phyloP scores from a whole-genome alignment of 2,888 invertebrate species.

The Flexamia atlantica region DNA sequence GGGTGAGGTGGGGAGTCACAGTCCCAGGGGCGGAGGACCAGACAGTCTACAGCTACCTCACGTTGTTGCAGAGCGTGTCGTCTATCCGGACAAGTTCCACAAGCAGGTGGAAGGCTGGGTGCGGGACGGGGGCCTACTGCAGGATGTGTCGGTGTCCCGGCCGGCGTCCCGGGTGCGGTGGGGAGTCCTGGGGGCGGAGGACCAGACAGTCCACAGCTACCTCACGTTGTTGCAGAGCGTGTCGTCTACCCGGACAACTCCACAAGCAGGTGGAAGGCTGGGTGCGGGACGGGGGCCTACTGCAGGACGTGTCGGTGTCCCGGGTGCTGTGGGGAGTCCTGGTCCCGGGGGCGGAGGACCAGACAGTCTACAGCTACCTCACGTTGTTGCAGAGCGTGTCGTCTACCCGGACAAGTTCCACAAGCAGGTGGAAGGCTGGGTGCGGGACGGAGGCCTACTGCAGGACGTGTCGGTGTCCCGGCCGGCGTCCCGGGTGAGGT shows the following conservation, averaged over 20 bases:
- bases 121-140: slow-evolving; percentile 76
- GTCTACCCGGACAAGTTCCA: slow-evolving; percentile 87
- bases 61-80: slow-evolving; percentile 82
- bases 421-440: slow-evolving; percentile 81
- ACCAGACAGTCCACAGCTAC: slow-evolving; percentile 97
- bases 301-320: slow-evolving; percentile 93
- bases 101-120: slow-evolving; percentile 83
- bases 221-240: slow-evolving; percentile 84
- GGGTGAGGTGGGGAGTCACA: slow-evolving; percentile 95
- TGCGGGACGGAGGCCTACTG: slow-evolving; percentile 77
- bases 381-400: slow-evolving; percentile 83
- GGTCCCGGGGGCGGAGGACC: slow-evolving; percentile 89
- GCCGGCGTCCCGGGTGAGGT: slow-evolving; percentile 87
- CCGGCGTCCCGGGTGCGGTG: too few relatives aligned
- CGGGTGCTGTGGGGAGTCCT: slow-evolving; percentile 96
- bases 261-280: slow-evolving; percentile 83
- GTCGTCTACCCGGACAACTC: slow-evolving; percentile 86
- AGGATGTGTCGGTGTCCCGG: slow-evolving; percentile 96
- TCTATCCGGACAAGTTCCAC: slow-evolving; percentile 87
- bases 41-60: slow-evolving; percentile 97
- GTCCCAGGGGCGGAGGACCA: slow-evolving; percentile 91
- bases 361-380: slow-evolving; percentile 97
- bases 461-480: slow-evolving; percentile 95
- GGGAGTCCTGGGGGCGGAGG: slow-evolving; percentile 92
- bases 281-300: slow-evolving; percentile 78